These are phyloP conservation scores for Pagrus major DNA, from an alignment of 2,113 vertebrate genomes.

Conservation along the genomic window DNA sequence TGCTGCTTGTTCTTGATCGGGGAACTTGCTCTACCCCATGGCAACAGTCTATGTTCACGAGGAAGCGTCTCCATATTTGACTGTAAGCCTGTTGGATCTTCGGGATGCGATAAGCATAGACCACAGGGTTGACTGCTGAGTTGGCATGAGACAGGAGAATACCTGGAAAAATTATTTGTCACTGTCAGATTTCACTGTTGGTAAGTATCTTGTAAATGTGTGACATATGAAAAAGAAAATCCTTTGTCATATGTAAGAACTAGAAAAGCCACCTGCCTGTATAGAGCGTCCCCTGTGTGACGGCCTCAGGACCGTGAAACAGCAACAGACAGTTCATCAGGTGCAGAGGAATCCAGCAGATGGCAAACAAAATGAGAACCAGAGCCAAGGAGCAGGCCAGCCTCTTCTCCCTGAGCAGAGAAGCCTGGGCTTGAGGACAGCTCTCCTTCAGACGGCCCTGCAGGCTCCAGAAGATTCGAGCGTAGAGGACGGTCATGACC, in stretches of 20 bases:
- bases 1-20: slow-evolving; percentile 7
- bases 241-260: not conserved
- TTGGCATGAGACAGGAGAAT: slow-evolving; percentile 78
- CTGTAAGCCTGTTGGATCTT: slow-evolving; percentile 73
- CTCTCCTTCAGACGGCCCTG: slow-evolving; percentile 67
- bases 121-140: slow-evolving; percentile 78
- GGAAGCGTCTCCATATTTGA: slow-evolving; percentile 71
- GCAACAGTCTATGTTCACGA: slow-evolving; percentile 38
- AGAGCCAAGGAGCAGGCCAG: slow-evolving; percentile 75
- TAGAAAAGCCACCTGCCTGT: slow-evolving; percentile 57
- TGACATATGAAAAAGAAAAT: not conserved
- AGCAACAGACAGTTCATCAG: slow-evolving; percentile 75
- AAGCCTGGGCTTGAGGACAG: slow-evolving; percentile 55
- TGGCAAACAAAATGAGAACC: slow-evolving; percentile 72
- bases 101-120: slow-evolving; percentile 77
- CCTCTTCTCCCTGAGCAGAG: slow-evolving; percentile 72
- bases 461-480: slow-evolving; percentile 72
- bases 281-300: slow-evolving; percentile 49
- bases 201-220: not conserved
- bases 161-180: slow-evolving; percentile 40
- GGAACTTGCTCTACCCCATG: slow-evolving; percentile 23
- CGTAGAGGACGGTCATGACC: slow-evolving; percentile 76
- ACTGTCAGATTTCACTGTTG: not conserved
- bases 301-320: slow-evolving; percentile 29
- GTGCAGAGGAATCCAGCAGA: slow-evolving; percentile 80